A percentile compares a stretch with the other conserved stretches of the same genome.
These are phyloP conservation scores for Drosophila meridionalis DNA, from an alignment of 2,888 invertebrate genomes.

Conservation along the genomic window DNA sequence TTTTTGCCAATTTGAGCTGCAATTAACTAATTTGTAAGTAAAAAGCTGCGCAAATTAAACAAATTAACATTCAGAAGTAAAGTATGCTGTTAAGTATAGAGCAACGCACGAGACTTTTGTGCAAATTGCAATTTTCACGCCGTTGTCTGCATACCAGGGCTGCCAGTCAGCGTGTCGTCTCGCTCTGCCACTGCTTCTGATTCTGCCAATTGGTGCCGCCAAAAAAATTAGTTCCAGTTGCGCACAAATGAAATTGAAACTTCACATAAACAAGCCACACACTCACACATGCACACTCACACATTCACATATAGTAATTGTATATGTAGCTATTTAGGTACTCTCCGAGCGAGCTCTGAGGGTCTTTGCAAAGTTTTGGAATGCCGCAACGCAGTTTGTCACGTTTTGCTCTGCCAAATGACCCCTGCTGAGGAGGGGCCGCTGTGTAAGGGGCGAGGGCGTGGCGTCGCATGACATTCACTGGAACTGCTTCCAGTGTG, in stretches of 20 bases:
- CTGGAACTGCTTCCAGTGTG: constrained; percentile 47
- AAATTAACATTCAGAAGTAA: constrained; percentile 3
- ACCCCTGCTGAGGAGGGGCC: constrained; percentile 44
- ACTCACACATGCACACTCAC: constrained; percentile 1
- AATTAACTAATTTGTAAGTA: constrained; percentile 9
- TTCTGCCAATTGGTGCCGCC: constrained; percentile 62
- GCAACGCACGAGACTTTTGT: constrained; percentile 40
- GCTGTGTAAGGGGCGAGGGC: not conserved
- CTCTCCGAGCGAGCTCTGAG: not conserved
- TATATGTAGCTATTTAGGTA: not conserved
- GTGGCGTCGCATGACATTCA: constrained; percentile 70
- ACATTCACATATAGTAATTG: not conserved
- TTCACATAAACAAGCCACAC: constrained; percentile 40
- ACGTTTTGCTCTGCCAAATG: constrained; percentile 74
- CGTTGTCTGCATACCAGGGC: constrained; percentile 60
- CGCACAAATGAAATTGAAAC: constrained; percentile 79
- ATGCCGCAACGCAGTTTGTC: constrained; percentile 62
- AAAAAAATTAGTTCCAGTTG: constrained; percentile 75
- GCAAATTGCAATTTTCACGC: constrained; percentile 64
- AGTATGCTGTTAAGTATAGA: not conserved
- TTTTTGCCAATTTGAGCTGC: constrained; percentile 3
- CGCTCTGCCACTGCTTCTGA: constrained; percentile 32
- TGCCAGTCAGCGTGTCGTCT: constrained; percentile 71
- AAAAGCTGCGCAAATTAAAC: not conserved
- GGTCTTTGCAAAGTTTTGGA: constrained; percentile 35